Base-by-base conservation (phyloP, 2,797 vertebrate genomes). In the Catamblyrhynchus diadema region DNA sequence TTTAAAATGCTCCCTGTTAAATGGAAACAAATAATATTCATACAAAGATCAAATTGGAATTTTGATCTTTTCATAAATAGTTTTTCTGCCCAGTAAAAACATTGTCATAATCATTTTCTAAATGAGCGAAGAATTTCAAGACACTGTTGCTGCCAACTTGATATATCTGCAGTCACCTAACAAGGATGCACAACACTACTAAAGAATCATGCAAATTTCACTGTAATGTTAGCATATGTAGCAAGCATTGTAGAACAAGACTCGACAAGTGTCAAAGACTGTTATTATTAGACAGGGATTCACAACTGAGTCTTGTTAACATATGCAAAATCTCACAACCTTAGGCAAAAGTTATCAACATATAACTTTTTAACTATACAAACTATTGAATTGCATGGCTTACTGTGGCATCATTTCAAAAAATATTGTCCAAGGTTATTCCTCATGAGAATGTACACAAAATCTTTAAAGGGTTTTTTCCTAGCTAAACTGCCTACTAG, bases 181-280 rank as follows among this genome's bases (percentile, higher is more conserved):
- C 24, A 90, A 60, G 71, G 24, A 70, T 39, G 27, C 35, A 60
- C 19, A 85, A 13, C 41, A 41, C 41, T 35, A 53, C 25, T 51
- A 94, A 60, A 83, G 50, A 94, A 88, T 83, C 82, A 75, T 75
- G 39, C 28, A 93, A 90, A 83, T 83, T 84, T 54, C 30, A 54
- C 42, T 56, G 6, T 53, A 90, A 64, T 15, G 12, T 47, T 88
- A 39, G 30, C 47, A 59, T 24, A 71, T 9, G 30, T 51, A 72
- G 14, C 39, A 88, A 92, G 21, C 24, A 14, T 12, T 44, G 30
- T 20, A 59, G 35, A 84, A 79, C 35, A 88, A 71, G 59, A 47
- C 70, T 86, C 0, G 14, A 79, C 70, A 96, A 89, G n/a, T 79
- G 77, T 59, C 81, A 66, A 79, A 75, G 28, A 32, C 41, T 15